phyloP scores from a whole-genome alignment of 2,888 invertebrate species.

The Catocala sponsa region DNA sequence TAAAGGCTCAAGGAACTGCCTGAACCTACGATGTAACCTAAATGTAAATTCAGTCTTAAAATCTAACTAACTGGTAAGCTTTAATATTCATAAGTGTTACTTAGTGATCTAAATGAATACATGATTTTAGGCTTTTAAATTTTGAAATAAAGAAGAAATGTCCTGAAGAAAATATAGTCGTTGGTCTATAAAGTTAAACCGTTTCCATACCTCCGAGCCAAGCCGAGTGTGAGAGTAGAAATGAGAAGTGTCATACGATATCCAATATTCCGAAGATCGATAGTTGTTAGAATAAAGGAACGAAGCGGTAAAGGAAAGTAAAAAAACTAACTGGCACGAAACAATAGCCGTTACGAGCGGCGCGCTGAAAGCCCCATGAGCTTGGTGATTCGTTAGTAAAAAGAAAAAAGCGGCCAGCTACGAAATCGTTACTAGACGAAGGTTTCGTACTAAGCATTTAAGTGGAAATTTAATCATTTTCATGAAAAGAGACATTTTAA shows the following conservation, averaged over 20 bases:
- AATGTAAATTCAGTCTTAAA: too few relatives aligned
- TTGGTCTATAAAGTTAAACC: too few relatives aligned
- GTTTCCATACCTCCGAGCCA: slow-evolving; percentile 29
- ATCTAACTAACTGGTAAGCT: too few relatives aligned
- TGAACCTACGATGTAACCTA: too few relatives aligned
- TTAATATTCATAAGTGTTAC: too few relatives aligned
- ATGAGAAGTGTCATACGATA: slow-evolving; percentile 46
- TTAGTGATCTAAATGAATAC: too few relatives aligned
- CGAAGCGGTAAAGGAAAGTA: slow-evolving; percentile 53
- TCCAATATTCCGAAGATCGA: slow-evolving; percentile 56
- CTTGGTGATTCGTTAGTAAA: slow-evolving; percentile 71
- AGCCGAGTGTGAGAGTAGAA: slow-evolving; percentile 22
- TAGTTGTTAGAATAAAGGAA: slow-evolving; percentile 64
- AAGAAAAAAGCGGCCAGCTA: slow-evolving; percentile 54
- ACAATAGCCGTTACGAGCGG: slow-evolving; percentile 69
- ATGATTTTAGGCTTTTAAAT: too few relatives aligned
- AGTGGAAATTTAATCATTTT: slow-evolving; percentile 27
- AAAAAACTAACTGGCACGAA: slow-evolving; percentile 61
- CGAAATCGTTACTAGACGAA: slow-evolving; percentile 37
- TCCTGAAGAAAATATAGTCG: too few relatives aligned
- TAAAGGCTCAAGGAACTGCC: too few relatives aligned
- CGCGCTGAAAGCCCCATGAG: slow-evolving; percentile 71
- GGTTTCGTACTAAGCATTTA: slow-evolving; percentile 41
- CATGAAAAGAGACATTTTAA: too few relatives aligned
- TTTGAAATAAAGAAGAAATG: too few relatives aligned